Percentiles rank a stretch among this genome's conserved stretches.
Conservation (phyloP, 2,888 invertebrate genomes). For the Stomorhina lunata region DNA sequence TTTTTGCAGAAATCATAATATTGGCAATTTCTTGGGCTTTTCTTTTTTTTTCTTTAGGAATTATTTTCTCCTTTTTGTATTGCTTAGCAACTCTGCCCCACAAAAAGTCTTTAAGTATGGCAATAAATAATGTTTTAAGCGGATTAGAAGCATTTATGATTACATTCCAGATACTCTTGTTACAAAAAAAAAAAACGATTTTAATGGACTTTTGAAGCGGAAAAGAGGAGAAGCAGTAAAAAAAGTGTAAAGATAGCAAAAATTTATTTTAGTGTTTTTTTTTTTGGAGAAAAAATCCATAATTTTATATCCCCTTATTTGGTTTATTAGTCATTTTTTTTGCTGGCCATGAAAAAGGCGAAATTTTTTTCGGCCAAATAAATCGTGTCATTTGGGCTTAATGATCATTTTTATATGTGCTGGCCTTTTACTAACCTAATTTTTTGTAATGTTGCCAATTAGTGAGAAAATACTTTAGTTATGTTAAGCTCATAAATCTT, state of each 20-base stretch:
- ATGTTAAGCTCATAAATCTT: neutral
- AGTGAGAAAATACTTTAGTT: neutral
- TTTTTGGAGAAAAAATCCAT: too few species aligned
- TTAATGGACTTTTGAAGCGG: neutral
- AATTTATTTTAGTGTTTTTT: too few species aligned
- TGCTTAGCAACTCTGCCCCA: constrained; percentile 13
- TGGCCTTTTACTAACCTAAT: constrained; percentile 1
- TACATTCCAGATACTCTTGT: constrained; percentile 13
- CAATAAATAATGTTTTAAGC: constrained; percentile 68
- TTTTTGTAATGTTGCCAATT: neutral
- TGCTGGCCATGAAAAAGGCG: neutral
- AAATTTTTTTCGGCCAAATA: constrained; percentile 7
- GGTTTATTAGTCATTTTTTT: neutral
- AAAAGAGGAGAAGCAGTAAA: neutral
- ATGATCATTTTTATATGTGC: neutral
- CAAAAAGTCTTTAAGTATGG: constrained; percentile 49
- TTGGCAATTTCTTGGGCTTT: neutral
- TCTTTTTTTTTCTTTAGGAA: neutral
- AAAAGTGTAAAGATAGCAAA: neutral
- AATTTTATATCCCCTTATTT: constrained; percentile 2
- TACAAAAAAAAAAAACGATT: neutral
- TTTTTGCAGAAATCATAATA: neutral
- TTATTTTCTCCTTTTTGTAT: neutral
- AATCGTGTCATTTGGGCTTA: constrained; percentile 11
- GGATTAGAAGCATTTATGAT: constrained; percentile 66